Base-by-base conservation (phyloP, 2,888 invertebrate genomes). In the Polylopha cassiicola region DNA sequence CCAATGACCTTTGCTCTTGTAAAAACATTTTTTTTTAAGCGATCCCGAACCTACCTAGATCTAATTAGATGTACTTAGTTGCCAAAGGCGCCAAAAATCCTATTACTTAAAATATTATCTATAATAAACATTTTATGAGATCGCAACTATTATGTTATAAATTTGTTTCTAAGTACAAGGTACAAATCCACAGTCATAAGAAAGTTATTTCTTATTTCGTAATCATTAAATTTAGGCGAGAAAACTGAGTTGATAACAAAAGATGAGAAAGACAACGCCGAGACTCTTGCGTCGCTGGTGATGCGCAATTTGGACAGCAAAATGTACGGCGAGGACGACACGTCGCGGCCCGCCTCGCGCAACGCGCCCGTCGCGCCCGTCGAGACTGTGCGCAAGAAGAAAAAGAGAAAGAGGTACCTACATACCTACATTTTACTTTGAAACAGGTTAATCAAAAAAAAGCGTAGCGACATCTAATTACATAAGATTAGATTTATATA, bases 261-360 rank as follows among this genome's bases (percentile, higher is more conserved):
- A 51, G 79, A 74, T 33, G 80, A 79, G 46, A 71, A 70, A 39
- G 71, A 76, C 43, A 73, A 72, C 30, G 73, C 77, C 8, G 74
- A 75, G 48, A 67, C 58, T 38, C 60, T 77, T 47, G 67, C 67
- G 5, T 51, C 65, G 3, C 68, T 81, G 59, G 47, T 82, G 44
- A 66, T 84, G 64, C 64, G 58, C 2, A 76, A 67, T 32, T 82
- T 80, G 50, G 82, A 80, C 37, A 46, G 58, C 9, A 81, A 78
- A 48, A 47, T 81, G 15, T 73, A 65, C 39, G 79, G 69, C n/a
- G 84, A 82, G 56, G 85, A 86, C 51, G 80, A 86, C 38, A 82
- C 81, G 2, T 82, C 84, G 11, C 84, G 82, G 47, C 81, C 82
- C n/a, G 76, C 75, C 5, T 80, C 81, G 4, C 65, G 78, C 20